Percentiles rank a stretch among this genome's conserved stretches.
Evolutionary conservation across 2,888 invertebrate genomes (phyloP).

Genomic region (Drosophila cracens): DNA sequence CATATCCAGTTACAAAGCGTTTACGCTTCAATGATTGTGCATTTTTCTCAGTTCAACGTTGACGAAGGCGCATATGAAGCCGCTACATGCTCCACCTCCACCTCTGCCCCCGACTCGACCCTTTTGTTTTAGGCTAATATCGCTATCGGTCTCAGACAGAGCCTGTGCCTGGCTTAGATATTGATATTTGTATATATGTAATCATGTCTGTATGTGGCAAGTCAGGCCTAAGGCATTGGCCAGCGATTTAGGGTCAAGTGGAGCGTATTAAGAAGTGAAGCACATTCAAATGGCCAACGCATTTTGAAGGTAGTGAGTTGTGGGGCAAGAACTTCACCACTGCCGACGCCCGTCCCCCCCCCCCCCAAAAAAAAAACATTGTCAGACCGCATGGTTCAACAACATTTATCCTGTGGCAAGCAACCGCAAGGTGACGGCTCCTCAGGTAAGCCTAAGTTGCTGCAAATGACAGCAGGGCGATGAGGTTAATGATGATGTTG

Average conservation of each 20-base stretch:
- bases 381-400: conserved; percentile 69
- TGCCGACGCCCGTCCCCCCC: not conserved
- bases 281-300: conserved; percentile 6
- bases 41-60: conserved; percentile 73
- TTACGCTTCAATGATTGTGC: conserved; percentile 78
- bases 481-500: not conserved
- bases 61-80: conserved; percentile 57
- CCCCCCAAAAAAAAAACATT: conserved; percentile 14
- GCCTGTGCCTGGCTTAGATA: not conserved
- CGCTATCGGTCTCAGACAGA: conserved; percentile 15
- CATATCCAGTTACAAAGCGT: conserved; percentile 80
- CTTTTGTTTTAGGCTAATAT: conserved; percentile 64
- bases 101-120: not conserved
- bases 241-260: conserved; percentile 67
- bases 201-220: not conserved
- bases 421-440: conserved; percentile 55
- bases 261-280: conserved; percentile 12
- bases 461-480: conserved; percentile 7
- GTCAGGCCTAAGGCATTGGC: conserved; percentile 26
- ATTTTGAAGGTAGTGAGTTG: conserved; percentile 12
- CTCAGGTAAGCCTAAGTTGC: conserved; percentile 19
- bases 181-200: not conserved
- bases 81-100: not conserved
- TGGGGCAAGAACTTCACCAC: conserved; percentile 12
- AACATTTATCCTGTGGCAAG: conserved; percentile 58